Evolutionary conservation across 1,140 invertebrate species (phyloP).

Genomic region (Pseudomyrmex pallidus): DNA sequence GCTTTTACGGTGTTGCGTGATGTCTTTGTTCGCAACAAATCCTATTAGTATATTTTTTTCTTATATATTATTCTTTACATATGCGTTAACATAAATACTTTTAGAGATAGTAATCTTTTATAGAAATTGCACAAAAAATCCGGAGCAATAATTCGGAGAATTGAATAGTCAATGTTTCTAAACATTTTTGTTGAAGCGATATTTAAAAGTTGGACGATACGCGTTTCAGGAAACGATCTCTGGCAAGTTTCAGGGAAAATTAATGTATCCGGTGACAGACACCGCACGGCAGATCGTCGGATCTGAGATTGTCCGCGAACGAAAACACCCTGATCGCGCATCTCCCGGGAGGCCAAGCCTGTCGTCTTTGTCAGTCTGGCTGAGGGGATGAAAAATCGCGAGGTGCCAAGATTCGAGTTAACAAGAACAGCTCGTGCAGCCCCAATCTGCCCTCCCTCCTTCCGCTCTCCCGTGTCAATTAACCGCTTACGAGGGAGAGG

Average conservation of each 20-base stretch:
- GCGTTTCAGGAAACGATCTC: not conserved
- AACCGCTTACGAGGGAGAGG: constrained; percentile 79
- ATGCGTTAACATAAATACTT: no score
- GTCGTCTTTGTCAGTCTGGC: constrained; percentile 76
- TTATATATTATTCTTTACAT: not conserved
- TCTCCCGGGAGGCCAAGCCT: constrained; percentile 65
- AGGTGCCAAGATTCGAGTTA: constrained; percentile 83
- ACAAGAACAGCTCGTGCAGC: constrained; percentile 82
- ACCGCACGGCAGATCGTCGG: constrained; percentile 69
- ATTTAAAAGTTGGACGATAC: not conserved
- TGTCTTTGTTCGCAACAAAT: no score
- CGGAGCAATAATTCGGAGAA: not conserved
- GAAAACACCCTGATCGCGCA: constrained; percentile 79
- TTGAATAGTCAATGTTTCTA: not conserved
- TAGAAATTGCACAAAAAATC: not conserved
- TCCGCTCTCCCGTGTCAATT: constrained; percentile 84
- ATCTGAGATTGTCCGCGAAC: constrained; percentile 78
- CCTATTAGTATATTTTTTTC: no score
- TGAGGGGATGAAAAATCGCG: constrained; percentile 84
- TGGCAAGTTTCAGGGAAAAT: constrained; percentile 49
- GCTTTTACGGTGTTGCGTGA: not conserved
- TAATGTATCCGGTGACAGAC: constrained; percentile 67
- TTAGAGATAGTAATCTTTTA: not conserved
- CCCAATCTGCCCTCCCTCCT: constrained; percentile 73
- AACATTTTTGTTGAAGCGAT: not conserved